phyloP scores from a whole-genome alignment of 2,797 vertebrate genomes.

The Choloepus didactylus region DNA sequence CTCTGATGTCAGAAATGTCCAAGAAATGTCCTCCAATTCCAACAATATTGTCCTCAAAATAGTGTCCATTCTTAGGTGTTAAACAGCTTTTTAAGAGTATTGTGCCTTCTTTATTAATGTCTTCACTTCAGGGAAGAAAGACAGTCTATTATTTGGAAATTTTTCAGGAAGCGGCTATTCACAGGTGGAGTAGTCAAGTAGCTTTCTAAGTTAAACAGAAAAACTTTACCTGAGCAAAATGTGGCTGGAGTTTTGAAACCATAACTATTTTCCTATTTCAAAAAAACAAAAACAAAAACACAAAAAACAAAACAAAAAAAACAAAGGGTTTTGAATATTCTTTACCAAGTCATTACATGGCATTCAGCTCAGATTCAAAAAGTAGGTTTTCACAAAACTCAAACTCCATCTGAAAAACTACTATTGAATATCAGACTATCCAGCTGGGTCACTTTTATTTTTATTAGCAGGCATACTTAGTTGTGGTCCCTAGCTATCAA shows the following conservation, averaged over 20 bases:
- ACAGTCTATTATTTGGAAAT: constrained; percentile 72
- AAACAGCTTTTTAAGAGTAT: constrained; percentile 84
- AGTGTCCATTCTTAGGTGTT: constrained; percentile 84
- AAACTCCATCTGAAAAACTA: constrained; percentile 46
- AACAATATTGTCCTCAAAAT: constrained; percentile 85
- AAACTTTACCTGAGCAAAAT: constrained; percentile 28
- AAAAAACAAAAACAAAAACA: not conserved
- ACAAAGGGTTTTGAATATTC: not conserved
- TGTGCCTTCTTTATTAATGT: constrained; percentile 79
- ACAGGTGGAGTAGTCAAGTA: constrained; percentile 49
- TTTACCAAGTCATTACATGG: not conserved
- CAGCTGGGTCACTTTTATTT: constrained; percentile 55
- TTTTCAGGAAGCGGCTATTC: constrained; percentile 73
- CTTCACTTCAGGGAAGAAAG: constrained; percentile 75
- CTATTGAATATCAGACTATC: not conserved
- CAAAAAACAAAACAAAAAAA: too few relatives aligned
- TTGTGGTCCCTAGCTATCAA: constrained; percentile 61
- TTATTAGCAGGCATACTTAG: constrained; percentile 20
- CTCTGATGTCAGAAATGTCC: constrained; percentile 80
- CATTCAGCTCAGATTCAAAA: constrained; percentile 39
- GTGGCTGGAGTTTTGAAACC: not conserved
- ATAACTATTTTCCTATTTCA: not conserved
- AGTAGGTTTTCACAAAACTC: constrained; percentile 24
- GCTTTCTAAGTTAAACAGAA: constrained; percentile 12
- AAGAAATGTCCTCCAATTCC: constrained; percentile 85